phyloP scores from a whole-genome alignment of 2,888 invertebrate species.

The Agrenia bidenticulata region DNA sequence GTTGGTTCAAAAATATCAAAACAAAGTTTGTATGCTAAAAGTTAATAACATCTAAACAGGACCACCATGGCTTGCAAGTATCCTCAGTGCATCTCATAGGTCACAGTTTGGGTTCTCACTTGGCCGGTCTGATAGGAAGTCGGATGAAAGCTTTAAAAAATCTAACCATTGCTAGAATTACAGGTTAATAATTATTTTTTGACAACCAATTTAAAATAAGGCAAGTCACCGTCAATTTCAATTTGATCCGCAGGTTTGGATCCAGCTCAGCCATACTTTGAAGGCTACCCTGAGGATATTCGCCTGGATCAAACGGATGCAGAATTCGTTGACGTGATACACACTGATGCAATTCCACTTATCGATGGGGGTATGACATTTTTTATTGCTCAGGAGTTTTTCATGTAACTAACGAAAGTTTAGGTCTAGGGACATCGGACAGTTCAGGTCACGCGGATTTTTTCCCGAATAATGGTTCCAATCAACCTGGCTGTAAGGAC shows the following conservation, averaged over 20 bases:
- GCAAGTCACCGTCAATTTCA: background rate
- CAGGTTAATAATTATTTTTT: constrained; percentile 61
- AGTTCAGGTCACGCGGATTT: constrained; percentile 88
- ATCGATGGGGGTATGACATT: constrained; percentile 52
- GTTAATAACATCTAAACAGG: too few relatives aligned
- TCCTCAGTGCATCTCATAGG: constrained; percentile 80
- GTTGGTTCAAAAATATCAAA: constrained; percentile 32
- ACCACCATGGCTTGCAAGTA: constrained; percentile 58
- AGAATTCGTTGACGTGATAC: constrained; percentile 50
- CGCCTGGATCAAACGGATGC: constrained; percentile 55
- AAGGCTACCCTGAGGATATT: constrained; percentile 54
- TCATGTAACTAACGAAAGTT: too few relatives aligned
- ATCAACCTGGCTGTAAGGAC: constrained; percentile 70
- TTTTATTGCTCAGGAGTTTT: background rate
- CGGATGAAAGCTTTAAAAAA: constrained; percentile 61
- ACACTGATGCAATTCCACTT: constrained; percentile 55
- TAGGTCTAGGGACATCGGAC: constrained; percentile 65
- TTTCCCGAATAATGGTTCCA: constrained; percentile 83
- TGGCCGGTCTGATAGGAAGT: constrained; percentile 80
- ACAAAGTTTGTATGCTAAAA: too few relatives aligned
- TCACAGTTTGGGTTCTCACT: constrained; percentile 70
- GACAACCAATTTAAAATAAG: background rate
- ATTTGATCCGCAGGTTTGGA: constrained; percentile 54
- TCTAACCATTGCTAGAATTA: constrained; percentile 69
- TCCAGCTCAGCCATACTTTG: constrained; percentile 56